A percentile compares a stretch with the other conserved stretches of the same genome.
Evolutionary conservation across 2,888 invertebrate species (phyloP).

Genomic region (Melangyna quadrimaculata): DNA sequence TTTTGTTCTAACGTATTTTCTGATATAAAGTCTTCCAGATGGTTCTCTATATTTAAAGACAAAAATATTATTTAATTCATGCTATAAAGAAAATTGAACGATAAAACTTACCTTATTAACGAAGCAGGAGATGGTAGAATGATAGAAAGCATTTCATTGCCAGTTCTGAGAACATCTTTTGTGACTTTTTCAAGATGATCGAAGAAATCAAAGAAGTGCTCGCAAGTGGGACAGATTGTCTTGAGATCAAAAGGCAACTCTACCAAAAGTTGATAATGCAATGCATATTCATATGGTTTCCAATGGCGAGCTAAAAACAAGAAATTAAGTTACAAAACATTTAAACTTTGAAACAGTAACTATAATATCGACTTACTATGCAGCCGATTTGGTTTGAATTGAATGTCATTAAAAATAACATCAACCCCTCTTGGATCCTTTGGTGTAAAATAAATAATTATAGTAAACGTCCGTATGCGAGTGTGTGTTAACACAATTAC

Average conservation of each 20-base stretch:
- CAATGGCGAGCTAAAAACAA: constrained; percentile 25
- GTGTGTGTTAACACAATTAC: constrained; percentile 41
- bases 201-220: constrained; percentile 40
- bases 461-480: constrained; percentile 56
- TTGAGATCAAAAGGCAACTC: constrained; percentile 62
- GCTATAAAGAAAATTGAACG: background rate
- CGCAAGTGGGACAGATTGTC: constrained; percentile 43
- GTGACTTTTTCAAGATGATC: constrained; percentile 47
- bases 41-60: constrained; percentile 28
- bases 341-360: background rate
- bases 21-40: constrained; percentile 50
- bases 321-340: background rate
- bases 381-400: constrained; percentile 13
- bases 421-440: constrained; percentile 47
- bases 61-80: background rate
- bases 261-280: constrained; percentile 56
- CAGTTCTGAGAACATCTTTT: constrained; percentile 38
- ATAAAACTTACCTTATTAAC: constrained; percentile 49
- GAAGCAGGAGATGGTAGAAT: constrained; percentile 51
- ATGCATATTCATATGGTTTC: constrained; percentile 46
- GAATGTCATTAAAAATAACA: constrained; percentile 48
- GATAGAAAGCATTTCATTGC: constrained; percentile 36
- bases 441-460: constrained; percentile 42
- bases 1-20: constrained; percentile 42
- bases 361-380: constrained; percentile 59